These are phyloP conservation scores for Poecilia latipinna DNA, from an alignment of 2,113 vertebrate species.

Conservation along the genomic window DNA sequence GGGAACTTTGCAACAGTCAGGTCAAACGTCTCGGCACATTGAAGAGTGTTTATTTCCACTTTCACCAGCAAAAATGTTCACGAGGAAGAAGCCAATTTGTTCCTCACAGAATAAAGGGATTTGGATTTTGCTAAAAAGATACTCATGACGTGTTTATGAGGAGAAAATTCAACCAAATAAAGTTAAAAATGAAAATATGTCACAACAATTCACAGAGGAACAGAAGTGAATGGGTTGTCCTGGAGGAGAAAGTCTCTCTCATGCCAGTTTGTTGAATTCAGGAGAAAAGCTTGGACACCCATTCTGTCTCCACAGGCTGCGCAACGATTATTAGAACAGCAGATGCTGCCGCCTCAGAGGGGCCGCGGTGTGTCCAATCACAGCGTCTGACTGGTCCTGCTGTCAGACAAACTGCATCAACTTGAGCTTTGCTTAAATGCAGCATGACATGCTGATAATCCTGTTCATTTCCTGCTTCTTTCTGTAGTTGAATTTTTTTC, in stretches of 20 bases:
- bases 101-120: slow-evolving; percentile 39
- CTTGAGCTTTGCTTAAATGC: slow-evolving; percentile 23
- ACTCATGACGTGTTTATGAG: slow-evolving; percentile 70
- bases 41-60: slow-evolving; percentile 29
- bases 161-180: slow-evolving; percentile 69
- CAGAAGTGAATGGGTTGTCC: slow-evolving; percentile 61
- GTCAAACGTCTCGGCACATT: slow-evolving; percentile 66
- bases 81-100: slow-evolving; percentile 62
- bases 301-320: slow-evolving; percentile 40
- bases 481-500: slow-evolving; percentile 14
- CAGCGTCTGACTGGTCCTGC: slow-evolving; percentile 41
- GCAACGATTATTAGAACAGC: slow-evolving; percentile 60
- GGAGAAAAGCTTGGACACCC: slow-evolving; percentile 57
- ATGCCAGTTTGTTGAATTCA: slow-evolving; percentile 57
- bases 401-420: slow-evolving; percentile 51
- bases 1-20: slow-evolving; percentile 33
- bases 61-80: slow-evolving; percentile 54
- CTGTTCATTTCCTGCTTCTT: slow-evolving; percentile 33
- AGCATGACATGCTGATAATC: slow-evolving; percentile 49
- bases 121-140: slow-evolving; percentile 58
- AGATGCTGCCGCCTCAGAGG: slow-evolving; percentile 48
- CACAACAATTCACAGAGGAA: slow-evolving; percentile 45
- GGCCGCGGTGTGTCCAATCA: slow-evolving; percentile 50
- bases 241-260: slow-evolving; percentile 55
- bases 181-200: slow-evolving; percentile 52